phyloP scores from a whole-genome alignment of 2,888 invertebrate species.

The Electrophaes corylata region DNA sequence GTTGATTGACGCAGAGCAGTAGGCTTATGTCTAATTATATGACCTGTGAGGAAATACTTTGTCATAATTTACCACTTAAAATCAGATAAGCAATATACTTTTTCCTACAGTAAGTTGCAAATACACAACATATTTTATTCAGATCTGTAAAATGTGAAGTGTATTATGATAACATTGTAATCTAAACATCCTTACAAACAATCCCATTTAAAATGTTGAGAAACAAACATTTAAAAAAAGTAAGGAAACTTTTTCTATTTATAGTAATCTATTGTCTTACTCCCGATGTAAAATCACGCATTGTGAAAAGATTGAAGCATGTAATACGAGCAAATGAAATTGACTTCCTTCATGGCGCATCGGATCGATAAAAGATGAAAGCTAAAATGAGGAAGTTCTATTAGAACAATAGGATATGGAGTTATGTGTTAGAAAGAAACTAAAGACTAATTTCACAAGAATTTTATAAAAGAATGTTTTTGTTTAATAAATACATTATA shows the following conservation, averaged over 20 bases:
- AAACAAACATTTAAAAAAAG: background rate
- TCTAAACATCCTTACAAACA: background rate
- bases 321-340: constrained; percentile 19
- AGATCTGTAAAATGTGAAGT: background rate
- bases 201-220: background rate
- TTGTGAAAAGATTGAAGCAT: constrained; percentile 4
- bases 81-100: no score
- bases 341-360: constrained; percentile 21
- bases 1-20: no score
- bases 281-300: background rate
- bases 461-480: constrained; percentile 5
- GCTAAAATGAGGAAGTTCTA: constrained; percentile 33
- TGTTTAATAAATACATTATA: background rate
- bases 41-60: no score
- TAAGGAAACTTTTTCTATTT: background rate
- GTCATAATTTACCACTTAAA: no score
- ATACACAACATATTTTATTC: no score
- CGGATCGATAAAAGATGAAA: constrained; percentile 38
- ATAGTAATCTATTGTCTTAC: background rate
- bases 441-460: constrained; percentile 12
- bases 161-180: no score
- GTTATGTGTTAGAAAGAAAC: constrained; percentile 9
- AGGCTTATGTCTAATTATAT: no score
- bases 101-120: no score
- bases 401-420: constrained; percentile 30